phyloP scores from a whole-genome alignment of 2,113 vertebrate genomes.

The Candoia aspera region DNA sequence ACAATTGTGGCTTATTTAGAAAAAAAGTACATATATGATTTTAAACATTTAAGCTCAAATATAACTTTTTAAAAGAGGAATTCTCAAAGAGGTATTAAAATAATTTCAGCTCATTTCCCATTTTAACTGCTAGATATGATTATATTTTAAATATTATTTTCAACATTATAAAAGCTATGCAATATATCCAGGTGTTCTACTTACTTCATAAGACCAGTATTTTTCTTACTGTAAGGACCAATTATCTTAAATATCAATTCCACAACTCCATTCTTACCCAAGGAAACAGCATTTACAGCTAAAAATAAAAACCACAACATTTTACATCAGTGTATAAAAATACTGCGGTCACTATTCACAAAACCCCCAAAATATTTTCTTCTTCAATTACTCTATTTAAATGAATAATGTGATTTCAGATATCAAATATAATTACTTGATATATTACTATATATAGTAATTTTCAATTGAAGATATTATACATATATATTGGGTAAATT shows the following conservation, averaged over 20 bases:
- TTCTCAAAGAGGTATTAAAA: not conserved
- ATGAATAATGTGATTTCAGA: not conserved
- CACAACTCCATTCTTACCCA: constrained; percentile 93
- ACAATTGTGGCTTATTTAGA: not conserved
- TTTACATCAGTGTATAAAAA: constrained; percentile 7
- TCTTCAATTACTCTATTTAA: not conserved
- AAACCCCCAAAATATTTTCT: not conserved
- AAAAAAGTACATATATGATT: not conserved
- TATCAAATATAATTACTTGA: not conserved
- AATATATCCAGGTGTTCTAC: constrained; percentile 60
- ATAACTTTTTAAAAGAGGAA: not conserved
- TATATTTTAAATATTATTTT: constrained; percentile 12
- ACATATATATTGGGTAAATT: not conserved
- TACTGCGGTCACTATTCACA: not conserved
- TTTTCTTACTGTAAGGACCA: constrained; percentile 92
- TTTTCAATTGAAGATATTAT: not conserved
- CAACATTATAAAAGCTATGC: not conserved
- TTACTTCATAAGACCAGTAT: constrained; percentile 92
- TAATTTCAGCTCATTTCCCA: not conserved
- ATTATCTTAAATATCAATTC: constrained; percentile 94
- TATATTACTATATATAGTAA: not conserved
- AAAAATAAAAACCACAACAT: constrained; percentile 45
- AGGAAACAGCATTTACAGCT: constrained; percentile 94
- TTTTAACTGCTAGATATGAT: not conserved
- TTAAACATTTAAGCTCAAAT: not conserved